These are phyloP conservation scores for Hypanus sabinus DNA, from an alignment of 2,113 vertebrate species.

Conservation along the genomic window DNA sequence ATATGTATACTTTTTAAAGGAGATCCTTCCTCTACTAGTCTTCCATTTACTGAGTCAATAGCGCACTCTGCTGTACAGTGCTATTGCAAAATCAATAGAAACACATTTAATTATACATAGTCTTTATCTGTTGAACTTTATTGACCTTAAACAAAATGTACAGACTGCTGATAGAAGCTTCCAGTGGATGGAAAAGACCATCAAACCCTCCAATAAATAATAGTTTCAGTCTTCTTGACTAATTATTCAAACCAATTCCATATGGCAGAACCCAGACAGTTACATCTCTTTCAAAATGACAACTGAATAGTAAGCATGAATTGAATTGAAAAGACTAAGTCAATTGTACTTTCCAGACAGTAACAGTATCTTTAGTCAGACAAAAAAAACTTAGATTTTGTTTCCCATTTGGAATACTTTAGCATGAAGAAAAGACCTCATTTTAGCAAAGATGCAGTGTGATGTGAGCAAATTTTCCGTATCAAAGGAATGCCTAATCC, in stretches of 20 bases:
- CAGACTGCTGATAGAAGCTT: constrained; percentile 21
- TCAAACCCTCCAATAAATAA: constrained; percentile 26
- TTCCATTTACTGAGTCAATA: constrained; percentile 8
- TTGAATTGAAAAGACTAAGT: constrained; percentile 34
- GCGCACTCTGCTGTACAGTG: constrained; percentile 29
- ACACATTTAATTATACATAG: neutral
- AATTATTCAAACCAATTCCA: constrained; percentile 37
- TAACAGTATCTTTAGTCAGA: constrained; percentile 25
- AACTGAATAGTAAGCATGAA: constrained; percentile 28
- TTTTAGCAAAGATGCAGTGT: constrained; percentile 34
- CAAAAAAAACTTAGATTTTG: constrained; percentile 32
- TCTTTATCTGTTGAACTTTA: constrained; percentile 7
- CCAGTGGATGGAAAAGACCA: constrained; percentile 1
- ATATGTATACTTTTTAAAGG: neutral
- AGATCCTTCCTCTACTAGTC: neutral
- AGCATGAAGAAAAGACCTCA: constrained; percentile 30
- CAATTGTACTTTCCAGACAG: constrained; percentile 31
- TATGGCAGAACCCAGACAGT: constrained; percentile 21
- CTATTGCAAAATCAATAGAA: neutral
- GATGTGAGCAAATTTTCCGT: constrained; percentile 34
- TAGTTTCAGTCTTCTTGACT: constrained; percentile 31
- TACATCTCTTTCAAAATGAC: constrained; percentile 33
- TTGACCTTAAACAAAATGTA: constrained; percentile 22
- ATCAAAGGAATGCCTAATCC: constrained; percentile 31
- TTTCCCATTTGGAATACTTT: constrained; percentile 34